phyloP scores from a whole-genome alignment of 1,140 invertebrate genomes.

The Bombus waltoni region DNA sequence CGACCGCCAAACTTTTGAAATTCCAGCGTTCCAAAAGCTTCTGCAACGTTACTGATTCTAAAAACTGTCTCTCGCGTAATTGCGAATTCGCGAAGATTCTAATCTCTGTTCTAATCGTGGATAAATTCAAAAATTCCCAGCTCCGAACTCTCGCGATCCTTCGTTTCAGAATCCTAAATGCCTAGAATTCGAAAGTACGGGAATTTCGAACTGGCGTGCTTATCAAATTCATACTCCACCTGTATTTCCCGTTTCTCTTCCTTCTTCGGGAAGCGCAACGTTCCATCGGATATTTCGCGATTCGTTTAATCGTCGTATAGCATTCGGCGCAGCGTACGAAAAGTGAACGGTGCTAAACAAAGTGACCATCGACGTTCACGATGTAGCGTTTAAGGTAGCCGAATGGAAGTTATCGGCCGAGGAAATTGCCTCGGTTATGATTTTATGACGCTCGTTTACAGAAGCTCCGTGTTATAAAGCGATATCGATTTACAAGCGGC shows the following conservation, averaged over 20 bases:
- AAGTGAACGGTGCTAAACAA: neutral
- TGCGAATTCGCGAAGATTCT: no score
- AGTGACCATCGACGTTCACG: neutral
- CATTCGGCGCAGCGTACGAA: neutral
- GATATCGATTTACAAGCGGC: slow-evolving; percentile 14
- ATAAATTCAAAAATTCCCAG: fast-evolving
- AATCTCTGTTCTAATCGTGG: no score
- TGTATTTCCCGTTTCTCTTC: neutral
- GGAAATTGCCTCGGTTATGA: slow-evolving; percentile 30
- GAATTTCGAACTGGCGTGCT: no score
- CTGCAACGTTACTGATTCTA: no score
- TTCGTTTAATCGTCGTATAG: neutral
- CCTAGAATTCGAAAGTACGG: no score
- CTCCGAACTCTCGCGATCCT: no score
- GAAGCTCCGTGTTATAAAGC: neutral
- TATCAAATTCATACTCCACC: no score
- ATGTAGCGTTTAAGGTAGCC: neutral
- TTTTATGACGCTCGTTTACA: slow-evolving; percentile 27
- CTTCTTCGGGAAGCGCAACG: neutral
- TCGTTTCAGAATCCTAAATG: no score
- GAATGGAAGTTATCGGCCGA: neutral
- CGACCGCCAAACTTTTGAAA: no score
- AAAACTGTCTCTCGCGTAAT: no score
- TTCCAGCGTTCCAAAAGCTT: neutral
- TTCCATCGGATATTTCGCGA: neutral